Base-by-base conservation (phyloP, 2,113 vertebrate genomes). In the Pan paniscus region DNA sequence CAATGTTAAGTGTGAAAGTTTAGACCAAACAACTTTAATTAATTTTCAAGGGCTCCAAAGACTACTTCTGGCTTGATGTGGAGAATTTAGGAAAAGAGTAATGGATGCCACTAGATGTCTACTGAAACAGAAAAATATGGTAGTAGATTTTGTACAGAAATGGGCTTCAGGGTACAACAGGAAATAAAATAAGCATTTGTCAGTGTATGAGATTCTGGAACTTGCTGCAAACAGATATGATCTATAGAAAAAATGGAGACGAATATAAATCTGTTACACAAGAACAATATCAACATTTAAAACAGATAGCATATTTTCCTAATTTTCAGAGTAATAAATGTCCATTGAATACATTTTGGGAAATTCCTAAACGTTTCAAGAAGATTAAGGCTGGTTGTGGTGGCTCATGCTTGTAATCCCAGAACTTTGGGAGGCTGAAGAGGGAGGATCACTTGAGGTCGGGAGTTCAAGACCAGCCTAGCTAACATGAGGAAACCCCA, bases 81-180 rank as follows among this genome's bases (percentile, higher is more conserved):
- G 48, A 92, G 38, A 93, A 43, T 17, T 91, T 73, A 76, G 40
- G 46, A 94, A 30, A 93, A 97, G 55, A 90, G 5, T 96, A 97
- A 96, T 80, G 64, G 23, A 22, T 64, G 92, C 52, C 68, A 57
- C 52, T 64, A 97, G 75, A 59, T 43, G 11, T 38, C 48, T 59
- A 48, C 12, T 48, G 13, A 73, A 84, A 88, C 3, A 89, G 80
- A 95, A 90, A 40, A 90, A 48, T 59, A 43, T 55, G 27, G 6
- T n/a, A 72, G 72, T 80, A 43, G 3, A 81, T 67, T 57, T 93
- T 90, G 18, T 75, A 70, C 43, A n/a, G 64, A 94, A 93, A 48
- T 5, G 27, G 23, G 50, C 25, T 96, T 93, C 57, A 86, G 55
- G 4, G 87, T 79, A 6, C 40, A 93, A 20, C 12, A 35, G 55